Base-by-base conservation (phyloP, 2,888 invertebrate genomes). In the Pasiphila rectangulata region DNA sequence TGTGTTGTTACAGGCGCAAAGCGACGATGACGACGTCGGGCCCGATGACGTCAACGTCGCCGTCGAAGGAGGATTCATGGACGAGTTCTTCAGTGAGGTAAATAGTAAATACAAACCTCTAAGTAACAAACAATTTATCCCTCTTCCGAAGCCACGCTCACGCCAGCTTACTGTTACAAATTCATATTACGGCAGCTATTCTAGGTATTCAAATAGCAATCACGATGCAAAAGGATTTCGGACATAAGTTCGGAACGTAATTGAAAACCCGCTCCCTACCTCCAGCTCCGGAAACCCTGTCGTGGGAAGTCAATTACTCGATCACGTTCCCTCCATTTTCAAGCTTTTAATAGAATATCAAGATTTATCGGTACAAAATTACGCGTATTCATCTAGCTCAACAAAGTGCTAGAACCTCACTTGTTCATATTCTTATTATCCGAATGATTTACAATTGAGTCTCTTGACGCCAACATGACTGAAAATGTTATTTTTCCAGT, bases 11-110 rank as follows among this genome's bases (percentile, higher is more conserved):
- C 90, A 97, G 97, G 98, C 98, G 86, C 98, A 98, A 92, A 98
- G 98, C 90, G 98, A 98, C 90, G 96, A 96, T 79, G 98, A 98
- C 90, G 98, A 98, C 83, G 96, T 94, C 78, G 96, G 95, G 65
- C 94, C 95, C 63, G 97, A 97, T 89, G 98, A 98, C 83, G 97
- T 97, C 87, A 95, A 97, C 85, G 97, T 98, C 91, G 96, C 94
- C 83, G 96, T 98, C 77, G 98, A 98, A 85, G 95, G 94, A 65
- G 97, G 97, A 75, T 98, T 97, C 91, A 99, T 99, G 98, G 98
- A 99, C 85, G 98, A 98, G 86, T 99, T 99, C 92, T 99, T 99
- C 90, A 97, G 97, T 88, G 99, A 99, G 94, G 97, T 97, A 82
- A 90, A 91, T 20, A 16, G 13, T 4, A 27, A 25, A 32, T 17